Percentiles rank a stretch among this genome's conserved stretches.
Evolutionary conservation across 2,113 vertebrate genomes (phyloP).

Genomic region (Ceyx melanurus): DNA sequence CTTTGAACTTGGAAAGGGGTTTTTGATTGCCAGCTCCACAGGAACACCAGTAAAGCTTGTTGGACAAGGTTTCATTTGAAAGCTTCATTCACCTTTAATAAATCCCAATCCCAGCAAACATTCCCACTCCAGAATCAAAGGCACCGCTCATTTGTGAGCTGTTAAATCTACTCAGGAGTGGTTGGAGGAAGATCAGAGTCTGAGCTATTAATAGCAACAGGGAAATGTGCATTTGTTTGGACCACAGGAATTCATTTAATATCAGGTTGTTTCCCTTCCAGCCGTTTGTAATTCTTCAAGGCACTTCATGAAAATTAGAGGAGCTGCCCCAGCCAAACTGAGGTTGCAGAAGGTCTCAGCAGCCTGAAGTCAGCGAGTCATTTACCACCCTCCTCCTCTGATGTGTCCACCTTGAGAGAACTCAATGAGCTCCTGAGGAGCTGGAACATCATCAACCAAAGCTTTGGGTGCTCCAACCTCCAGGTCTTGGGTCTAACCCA

Average conservation of each 20-base stretch:
- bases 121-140: neutral
- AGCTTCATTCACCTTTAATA: neutral
- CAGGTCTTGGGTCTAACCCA: accelerated
- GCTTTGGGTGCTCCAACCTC: neutral
- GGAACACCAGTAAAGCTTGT: neutral
- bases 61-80: neutral
- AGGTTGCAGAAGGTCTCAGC: neutral
- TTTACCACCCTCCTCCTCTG: neutral
- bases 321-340: neutral
- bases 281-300: neutral
- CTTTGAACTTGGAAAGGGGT: neutral
- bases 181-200: conserved; percentile 16
- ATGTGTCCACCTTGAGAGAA: neutral
- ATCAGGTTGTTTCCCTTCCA: neutral
- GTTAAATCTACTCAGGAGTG: accelerated
- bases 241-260: neutral
- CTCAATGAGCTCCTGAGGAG: neutral
- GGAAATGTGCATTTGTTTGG: neutral
- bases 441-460: neutral
- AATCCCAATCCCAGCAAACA: neutral
- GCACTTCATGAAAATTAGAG: neutral
- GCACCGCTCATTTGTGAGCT: neutral
- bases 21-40: neutral
- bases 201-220: conserved; percentile 1
- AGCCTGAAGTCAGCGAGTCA: neutral